Evolutionary conservation across 2,888 invertebrate genomes (phyloP), one percentile per base, ranked within the genome.

Genomic region (Boloria selene): DNA sequence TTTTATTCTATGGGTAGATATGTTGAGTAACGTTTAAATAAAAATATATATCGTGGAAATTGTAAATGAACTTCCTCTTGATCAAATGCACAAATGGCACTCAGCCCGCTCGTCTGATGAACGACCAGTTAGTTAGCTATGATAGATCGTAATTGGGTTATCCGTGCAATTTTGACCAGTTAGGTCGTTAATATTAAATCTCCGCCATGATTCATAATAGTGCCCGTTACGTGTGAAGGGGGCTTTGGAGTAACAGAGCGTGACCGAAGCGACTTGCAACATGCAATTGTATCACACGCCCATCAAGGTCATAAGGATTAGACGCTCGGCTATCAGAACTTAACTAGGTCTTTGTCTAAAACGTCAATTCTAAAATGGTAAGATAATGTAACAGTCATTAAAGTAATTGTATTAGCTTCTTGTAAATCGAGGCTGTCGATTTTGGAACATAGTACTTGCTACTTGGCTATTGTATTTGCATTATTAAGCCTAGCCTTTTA

Each of bases 221-320:
- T 55, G 49, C 50, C 62, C 60, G 69, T 69, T 69, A 65, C 62
- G 69, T 71, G 67, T 69, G 65, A 69, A 54, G 69, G 66, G 60
- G 67, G 66, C 38, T 67, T 62, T 47, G 42, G 42, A n/a, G 76
- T 76, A 77, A 74, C 77, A 74, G 77, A 74, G 79, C 77, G 78
- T 77, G 79, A 73, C 73, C 74, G 76, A 75, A 75, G 70, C 59
- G 69, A 73, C 78, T 77, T 79, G 76, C 76, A 73, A 74, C 70
- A 74, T 69, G 73, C 75, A 72, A 76, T 75, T 72, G 75, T 79
- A 79, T 80, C 84, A 82, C 84, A 86, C 81, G 82, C 69, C 64
- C 62, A 64, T 71, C 79, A 79, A 80, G 80, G 80, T 70, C 78
- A 71, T 55, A 53, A 63, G 68, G 68, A 67, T 71, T 64, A 62